These are phyloP conservation scores for Noctua pronuba DNA, from an alignment of 2,888 invertebrate species.

Conservation along the genomic window DNA sequence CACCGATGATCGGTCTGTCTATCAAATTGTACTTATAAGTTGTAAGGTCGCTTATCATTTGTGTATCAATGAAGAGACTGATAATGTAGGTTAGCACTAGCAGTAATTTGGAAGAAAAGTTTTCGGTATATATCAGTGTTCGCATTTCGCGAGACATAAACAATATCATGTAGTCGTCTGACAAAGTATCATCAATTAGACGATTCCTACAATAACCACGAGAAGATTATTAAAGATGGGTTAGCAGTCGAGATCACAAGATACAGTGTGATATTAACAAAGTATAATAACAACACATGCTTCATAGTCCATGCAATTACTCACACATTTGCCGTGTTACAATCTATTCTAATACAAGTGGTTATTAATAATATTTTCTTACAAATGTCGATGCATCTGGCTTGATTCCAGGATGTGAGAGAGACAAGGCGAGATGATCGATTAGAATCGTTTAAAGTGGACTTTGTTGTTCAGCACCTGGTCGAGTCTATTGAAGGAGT, in stretches of 20 bases:
- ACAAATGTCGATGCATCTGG: conserved; percentile 66
- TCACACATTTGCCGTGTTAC: conserved; percentile 41
- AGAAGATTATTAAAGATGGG: conserved; percentile 9
- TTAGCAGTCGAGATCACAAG: conserved; percentile 39
- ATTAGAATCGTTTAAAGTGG: conserved; percentile 53
- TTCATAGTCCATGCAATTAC: conserved; percentile 46
- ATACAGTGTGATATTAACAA: conserved; percentile 41
- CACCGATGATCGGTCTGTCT: neutral
- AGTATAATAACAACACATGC: conserved; percentile 40
- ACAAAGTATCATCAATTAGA: neutral
- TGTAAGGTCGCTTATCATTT: neutral
- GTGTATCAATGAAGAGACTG: neutral
- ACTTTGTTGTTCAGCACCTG: conserved; percentile 47
- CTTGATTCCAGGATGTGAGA: conserved; percentile 50
- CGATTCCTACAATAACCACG: conserved; percentile 3
- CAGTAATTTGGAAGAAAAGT: neutral
- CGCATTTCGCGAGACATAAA: neutral
- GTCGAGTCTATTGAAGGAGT: conserved; percentile 15
- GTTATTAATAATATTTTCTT: conserved; percentile 63
- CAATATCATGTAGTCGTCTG: no score
- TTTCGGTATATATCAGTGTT: neutral
- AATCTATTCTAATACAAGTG: conserved; percentile 58
- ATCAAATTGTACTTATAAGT: neutral
- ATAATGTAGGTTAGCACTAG: neutral
- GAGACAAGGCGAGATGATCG: conserved; percentile 47